These are phyloP conservation scores for Poecilobothrus nobilitatus DNA, from an alignment of 2,888 invertebrate species.

Conservation along the genomic window DNA sequence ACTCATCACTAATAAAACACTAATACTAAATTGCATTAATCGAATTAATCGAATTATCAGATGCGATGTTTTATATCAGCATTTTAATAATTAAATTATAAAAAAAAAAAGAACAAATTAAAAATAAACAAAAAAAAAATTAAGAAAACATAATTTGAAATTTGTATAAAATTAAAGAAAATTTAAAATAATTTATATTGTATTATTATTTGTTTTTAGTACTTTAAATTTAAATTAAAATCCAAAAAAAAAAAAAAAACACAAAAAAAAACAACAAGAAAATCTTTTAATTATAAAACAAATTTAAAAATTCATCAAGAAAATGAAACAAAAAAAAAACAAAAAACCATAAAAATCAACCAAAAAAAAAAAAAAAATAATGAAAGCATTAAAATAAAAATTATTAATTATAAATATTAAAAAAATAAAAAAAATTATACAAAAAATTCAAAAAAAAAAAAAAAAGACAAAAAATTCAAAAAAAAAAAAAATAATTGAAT, in stretches of 20 bases:
- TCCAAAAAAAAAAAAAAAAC: not conserved
- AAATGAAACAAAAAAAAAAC: not conserved
- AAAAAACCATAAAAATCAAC: not conserved
- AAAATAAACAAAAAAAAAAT: slow-evolving; percentile 9
- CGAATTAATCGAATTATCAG: not conserved
- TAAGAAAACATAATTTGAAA: not conserved
- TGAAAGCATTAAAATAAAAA: not conserved
- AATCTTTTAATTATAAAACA: not conserved
- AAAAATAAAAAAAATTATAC: not conserved
- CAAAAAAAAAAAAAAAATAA: not conserved
- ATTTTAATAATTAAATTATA: not conserved
- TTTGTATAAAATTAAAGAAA: slow-evolving; percentile 4
- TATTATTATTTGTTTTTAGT: not conserved
- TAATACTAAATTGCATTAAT: no score
- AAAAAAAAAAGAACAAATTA: not conserved
- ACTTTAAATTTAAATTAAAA: not conserved
- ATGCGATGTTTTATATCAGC: slow-evolving; percentile 13
- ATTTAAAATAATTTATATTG: not conserved
- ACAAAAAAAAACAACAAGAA: not conserved
- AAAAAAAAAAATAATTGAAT: slow-evolving; percentile 4
- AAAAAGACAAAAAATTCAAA: not conserved
- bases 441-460: not conserved
- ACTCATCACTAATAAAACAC: not conserved
- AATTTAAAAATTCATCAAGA: not conserved
- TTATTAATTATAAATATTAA: slow-evolving; percentile 1